Percentiles rank a stretch among this genome's conserved stretches.
These are phyloP conservation scores for Eptesicus fuscus DNA, from an alignment of 2,113 vertebrate species.

Conservation along the genomic window DNA sequence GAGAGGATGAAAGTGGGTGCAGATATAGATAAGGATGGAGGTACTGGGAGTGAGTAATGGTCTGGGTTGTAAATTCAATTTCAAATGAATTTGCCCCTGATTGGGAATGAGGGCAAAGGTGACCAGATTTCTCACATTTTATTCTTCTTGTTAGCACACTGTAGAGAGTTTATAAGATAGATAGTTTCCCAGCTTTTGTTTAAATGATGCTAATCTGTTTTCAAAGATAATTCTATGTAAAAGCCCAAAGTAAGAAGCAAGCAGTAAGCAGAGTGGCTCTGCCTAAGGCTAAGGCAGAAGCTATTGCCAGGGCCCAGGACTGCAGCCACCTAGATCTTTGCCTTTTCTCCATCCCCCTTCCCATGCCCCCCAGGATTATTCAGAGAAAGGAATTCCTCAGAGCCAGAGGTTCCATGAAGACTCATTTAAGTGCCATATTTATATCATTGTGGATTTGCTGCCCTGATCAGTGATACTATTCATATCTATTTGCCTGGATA, in stretches of 20 bases:
- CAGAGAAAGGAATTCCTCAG: neutral
- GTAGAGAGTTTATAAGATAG: neutral
- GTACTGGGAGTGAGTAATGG: neutral
- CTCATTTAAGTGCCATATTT: neutral
- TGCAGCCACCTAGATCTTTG: neutral
- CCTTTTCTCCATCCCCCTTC: neutral
- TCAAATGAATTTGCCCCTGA: neutral
- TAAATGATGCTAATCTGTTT: neutral
- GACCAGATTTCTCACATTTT: neutral
- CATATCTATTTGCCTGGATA: neutral
- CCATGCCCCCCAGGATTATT: neutral
- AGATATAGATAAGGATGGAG: neutral
- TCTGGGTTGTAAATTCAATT: neutral
- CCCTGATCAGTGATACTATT: neutral
- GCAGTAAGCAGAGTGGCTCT: neutral
- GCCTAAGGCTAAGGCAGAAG: neutral
- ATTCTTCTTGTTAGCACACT: neutral
- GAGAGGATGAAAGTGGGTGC: neutral
- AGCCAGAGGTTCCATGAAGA: neutral
- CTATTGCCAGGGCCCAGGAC: neutral
- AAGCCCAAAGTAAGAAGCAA: neutral
- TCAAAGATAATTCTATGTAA: neutral
- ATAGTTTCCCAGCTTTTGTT: neutral
- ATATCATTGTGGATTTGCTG: neutral
- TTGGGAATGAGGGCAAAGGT: neutral